A percentile compares a stretch with the other conserved stretches of the same genome.
These are phyloP conservation scores for Callimorpha dominula DNA, from an alignment of 2,888 invertebrate genomes.

Conservation along the genomic window DNA sequence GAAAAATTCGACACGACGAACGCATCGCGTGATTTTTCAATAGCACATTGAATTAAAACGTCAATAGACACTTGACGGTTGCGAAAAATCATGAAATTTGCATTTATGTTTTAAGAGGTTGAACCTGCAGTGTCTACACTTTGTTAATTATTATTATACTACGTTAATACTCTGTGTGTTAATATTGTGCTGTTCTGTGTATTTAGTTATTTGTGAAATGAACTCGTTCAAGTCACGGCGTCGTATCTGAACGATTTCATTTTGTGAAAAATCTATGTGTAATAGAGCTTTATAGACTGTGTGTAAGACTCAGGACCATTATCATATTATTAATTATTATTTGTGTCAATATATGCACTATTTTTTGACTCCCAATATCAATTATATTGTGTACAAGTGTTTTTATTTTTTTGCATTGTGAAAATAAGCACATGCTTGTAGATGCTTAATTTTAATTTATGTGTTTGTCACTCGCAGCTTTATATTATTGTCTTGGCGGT, in stretches of 20 bases:
- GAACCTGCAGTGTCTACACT: constrained; percentile 75
- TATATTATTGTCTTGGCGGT: constrained; percentile 52
- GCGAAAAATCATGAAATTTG: constrained; percentile 61
- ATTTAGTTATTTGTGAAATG: constrained; percentile 74
- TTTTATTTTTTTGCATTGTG: constrained; percentile 68
- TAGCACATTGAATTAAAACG: constrained; percentile 23
- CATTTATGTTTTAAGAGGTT: constrained; percentile 73
- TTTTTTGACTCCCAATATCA: constrained; percentile 64
- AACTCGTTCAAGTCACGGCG: constrained; percentile 52
- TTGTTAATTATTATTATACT: constrained; percentile 67
- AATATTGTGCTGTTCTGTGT: constrained; percentile 80
- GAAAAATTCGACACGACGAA: constrained; percentile 51
- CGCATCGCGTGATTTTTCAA: constrained; percentile 48
- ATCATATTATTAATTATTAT: constrained; percentile 61
- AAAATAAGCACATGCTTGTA: constrained; percentile 79
- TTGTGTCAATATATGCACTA: constrained; percentile 76
- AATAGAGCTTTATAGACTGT: constrained; percentile 83
- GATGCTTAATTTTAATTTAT: constrained; percentile 69
- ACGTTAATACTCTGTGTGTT: constrained; percentile 77
- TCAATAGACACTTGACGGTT: constrained; percentile 39
- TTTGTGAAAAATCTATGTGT: constrained; percentile 70
- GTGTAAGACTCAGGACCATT: constrained; percentile 85
- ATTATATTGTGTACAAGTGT: constrained; percentile 67
- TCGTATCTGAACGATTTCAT: constrained; percentile 57
- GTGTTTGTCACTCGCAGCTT: constrained; percentile 62